Conservation (phyloP, 92 coral and sea anemone species). For the Epizoanthus scotinus region DNA sequence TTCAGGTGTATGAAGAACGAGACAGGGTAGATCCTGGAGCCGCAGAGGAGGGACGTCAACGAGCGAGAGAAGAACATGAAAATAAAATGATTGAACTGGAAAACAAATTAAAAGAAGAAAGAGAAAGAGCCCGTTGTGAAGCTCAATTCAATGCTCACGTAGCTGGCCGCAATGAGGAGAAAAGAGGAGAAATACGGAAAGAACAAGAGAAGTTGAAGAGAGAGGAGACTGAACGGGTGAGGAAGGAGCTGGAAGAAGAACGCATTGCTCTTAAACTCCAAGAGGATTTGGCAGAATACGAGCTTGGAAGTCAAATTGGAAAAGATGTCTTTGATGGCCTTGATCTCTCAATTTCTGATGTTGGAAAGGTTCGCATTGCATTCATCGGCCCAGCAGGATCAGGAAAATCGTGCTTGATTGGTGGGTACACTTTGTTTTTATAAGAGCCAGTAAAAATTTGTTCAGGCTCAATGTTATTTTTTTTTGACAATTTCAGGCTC, state of each 20-base stretch:
- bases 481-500: too few species aligned
- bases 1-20: conserved; percentile 54
- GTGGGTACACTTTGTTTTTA: too few species aligned
- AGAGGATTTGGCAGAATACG: conserved; percentile 43
- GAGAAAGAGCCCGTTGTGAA: conserved; percentile 28
- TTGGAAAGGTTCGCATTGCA: conserved; percentile 52
- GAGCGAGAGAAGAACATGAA: conserved; percentile 57
- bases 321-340: conserved; percentile 35
- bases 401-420: conserved; percentile 77
- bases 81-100: conserved; percentile 37
- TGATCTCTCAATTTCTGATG: conserved; percentile 57
- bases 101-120: conserved; percentile 19
- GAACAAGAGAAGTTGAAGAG: conserved; percentile 27
- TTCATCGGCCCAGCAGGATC: conserved; percentile 78
- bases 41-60: conserved; percentile 34
- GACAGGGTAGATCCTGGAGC: conserved; percentile 58
- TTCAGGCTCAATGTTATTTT: too few species aligned
- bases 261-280: conserved; percentile 30
- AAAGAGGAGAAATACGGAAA: conserved; percentile 5
- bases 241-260: conserved; percentile 16
- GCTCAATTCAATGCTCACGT: neutral
- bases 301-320: conserved; percentile 55
- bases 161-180: conserved; percentile 15
- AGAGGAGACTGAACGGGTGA: conserved; percentile 48
- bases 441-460: too few species aligned